Percentiles rank a stretch among this genome's conserved stretches.
Evolutionary conservation across 2,888 invertebrate genomes (phyloP).

Genomic region (Bursaphelenchus okinawaensis): DNA sequence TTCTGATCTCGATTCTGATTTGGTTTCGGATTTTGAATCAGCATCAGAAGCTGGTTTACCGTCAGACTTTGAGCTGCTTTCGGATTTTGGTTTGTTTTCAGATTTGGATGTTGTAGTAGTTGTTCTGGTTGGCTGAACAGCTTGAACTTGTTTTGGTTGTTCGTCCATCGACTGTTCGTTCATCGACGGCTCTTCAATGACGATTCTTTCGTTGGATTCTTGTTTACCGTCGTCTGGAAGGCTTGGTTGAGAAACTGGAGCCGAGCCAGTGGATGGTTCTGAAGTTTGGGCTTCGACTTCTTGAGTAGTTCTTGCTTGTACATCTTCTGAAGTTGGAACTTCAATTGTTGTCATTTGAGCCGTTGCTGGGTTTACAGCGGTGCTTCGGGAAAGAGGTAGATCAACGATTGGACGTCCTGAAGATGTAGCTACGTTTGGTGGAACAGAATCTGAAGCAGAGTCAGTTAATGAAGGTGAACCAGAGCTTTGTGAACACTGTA

Average conservation of each 20-base stretch:
- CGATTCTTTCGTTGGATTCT: not conserved
- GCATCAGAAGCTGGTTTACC: not conserved
- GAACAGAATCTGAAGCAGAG: too few relatives aligned
- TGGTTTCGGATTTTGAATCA: too few relatives aligned
- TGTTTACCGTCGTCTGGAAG: not conserved
- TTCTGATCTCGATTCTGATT: not conserved
- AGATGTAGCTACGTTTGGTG: not conserved
- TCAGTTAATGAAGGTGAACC: not conserved
- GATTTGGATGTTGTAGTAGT: not conserved
- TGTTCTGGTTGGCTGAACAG: not conserved
- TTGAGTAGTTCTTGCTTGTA: not conserved
- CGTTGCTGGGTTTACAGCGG: too few relatives aligned
- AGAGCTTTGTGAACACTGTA: conserved; percentile 10
- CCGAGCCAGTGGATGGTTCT: not conserved
- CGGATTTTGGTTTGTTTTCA: not conserved
- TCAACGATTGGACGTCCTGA: not conserved
- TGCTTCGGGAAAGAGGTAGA: too few relatives aligned
- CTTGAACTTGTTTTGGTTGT: not conserved
- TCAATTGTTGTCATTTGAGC: not conserved
- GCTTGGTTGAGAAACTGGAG: not conserved
- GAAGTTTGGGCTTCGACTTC: not conserved
- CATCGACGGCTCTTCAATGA: not conserved
- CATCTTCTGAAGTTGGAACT: not conserved
- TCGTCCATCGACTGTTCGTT: not conserved
- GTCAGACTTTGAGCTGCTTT: not conserved